Percentiles rank a stretch among this genome's conserved stretches.
Conservation (phyloP, 1,140 invertebrate genomes). For the Drosophila willistoni region DNA sequence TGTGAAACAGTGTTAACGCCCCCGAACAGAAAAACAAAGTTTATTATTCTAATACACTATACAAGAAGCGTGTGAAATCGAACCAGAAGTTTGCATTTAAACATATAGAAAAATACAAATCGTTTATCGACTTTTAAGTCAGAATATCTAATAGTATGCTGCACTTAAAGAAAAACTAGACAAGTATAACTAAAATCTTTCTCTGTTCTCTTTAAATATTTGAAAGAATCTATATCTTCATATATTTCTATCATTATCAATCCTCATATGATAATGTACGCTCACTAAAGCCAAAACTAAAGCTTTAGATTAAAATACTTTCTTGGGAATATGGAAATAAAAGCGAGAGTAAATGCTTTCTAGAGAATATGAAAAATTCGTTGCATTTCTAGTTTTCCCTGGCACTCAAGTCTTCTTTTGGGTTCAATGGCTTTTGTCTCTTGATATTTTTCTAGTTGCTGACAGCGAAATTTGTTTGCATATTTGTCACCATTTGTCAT, state of each 20-base stretch:
- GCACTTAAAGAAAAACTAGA: too few relatives aligned
- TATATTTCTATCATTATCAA: too few relatives aligned
- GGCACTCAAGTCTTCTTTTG: neutral
- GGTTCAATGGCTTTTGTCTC: conserved; percentile 55
- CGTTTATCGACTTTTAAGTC: too few relatives aligned
- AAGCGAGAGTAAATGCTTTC: too few relatives aligned
- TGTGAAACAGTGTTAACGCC: conserved; percentile 9
- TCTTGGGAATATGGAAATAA: neutral
- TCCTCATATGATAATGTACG: too few relatives aligned
- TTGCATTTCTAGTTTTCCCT: neutral
- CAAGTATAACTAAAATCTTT: too few relatives aligned
- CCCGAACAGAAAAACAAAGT: neutral
- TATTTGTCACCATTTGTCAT: conserved; percentile 74
- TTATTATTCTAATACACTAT: conserved; percentile 2
- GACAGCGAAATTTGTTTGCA: conserved; percentile 39
- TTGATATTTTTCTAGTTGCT: conserved; percentile 53
- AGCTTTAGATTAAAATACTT: too few relatives aligned
- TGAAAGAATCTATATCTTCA: too few relatives aligned
- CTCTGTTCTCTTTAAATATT: too few relatives aligned
- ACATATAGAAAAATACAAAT: neutral
- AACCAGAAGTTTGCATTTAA: neutral
- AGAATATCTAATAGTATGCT: too few relatives aligned
- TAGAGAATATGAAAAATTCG: neutral
- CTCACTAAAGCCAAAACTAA: too few relatives aligned
- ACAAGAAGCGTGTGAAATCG: neutral